Evolutionary conservation across 1,140 invertebrate species (phyloP).

Genomic region (Drosophila sturtevanti): DNA sequence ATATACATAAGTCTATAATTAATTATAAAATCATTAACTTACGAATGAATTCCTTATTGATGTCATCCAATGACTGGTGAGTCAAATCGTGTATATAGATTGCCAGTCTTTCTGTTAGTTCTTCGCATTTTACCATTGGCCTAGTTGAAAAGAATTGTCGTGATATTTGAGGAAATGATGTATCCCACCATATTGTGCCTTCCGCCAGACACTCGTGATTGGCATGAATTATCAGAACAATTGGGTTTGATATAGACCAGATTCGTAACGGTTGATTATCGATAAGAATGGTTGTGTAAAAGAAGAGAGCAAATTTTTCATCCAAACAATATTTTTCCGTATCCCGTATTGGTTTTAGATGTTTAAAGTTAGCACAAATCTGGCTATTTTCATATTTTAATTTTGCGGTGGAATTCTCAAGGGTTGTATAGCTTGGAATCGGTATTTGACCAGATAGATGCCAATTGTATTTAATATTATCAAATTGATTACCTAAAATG

Average conservation of each 20-base stretch:
- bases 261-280: neutral
- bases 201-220: neutral
- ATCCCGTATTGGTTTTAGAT: neutral
- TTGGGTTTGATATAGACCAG: neutral
- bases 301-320: neutral
- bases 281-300: neutral
- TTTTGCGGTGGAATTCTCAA: neutral
- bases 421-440: neutral
- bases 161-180: neutral
- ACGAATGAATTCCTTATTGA: neutral
- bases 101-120: neutral
- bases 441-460: neutral
- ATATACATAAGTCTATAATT: neutral
- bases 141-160: neutral
- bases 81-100: neutral
- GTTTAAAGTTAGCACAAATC: neutral
- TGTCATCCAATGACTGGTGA: neutral
- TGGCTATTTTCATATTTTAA: neutral
- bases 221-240: neutral
- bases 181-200: neutral
- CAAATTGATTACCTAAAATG: neutral
- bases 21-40: neutral
- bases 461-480: neutral
- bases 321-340: neutral
- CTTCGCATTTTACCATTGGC: neutral